Evolutionary conservation across 2,113 vertebrate species (phyloP), one percentile per base, ranked within the genome.

Genomic region (Sialia sialis): DNA sequence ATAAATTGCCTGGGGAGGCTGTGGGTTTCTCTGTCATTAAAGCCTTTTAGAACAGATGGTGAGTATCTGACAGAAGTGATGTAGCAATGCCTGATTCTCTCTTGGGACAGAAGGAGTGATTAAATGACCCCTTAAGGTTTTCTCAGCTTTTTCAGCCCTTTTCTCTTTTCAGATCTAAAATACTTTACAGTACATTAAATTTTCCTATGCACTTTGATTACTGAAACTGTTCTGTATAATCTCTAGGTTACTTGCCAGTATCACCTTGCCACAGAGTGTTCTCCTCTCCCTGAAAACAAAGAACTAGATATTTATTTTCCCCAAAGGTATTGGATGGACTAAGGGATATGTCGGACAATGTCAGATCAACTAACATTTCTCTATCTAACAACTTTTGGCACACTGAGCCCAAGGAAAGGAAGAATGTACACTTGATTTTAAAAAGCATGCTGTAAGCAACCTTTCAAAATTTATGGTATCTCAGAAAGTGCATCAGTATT

Each of bases 11-110:
- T 67, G 39, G 67, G 62, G 62, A 94, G 13, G 26, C 22, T 79
- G 48, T 82, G 86, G 22, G 29, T 79, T 84, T 90, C 70, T 92
- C 38, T 82, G 82, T 92, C 91, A 82, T 85, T 87, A 82, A 87
- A 87, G 43, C 10, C 15, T 56, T 88, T 90, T 38, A 79, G 52
- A 92, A 55, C 70, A 92, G 89, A 85, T 83, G 83, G 86, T n/a
- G 52, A 79, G 70, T 75, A 79, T 82, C 52, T 49, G 70, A 58
- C 39, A 94, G 48, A 70, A 92, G 32, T 46, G 70, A 82, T 70
- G 48, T 27, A 87, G 69, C 48, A 87, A 58, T 54, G 34, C 27
- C 19, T 34, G 56, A 41, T 41, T 70, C 12, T 74, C 38, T 82
- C 38, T 70, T 58, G 79, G 60, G 89, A 70, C 6, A 49, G 27